Evolutionary conservation across 2,797 vertebrate species (phyloP), one percentile per base, ranked within the genome.

Genomic region (Coranthus polyacanthus): DNA sequence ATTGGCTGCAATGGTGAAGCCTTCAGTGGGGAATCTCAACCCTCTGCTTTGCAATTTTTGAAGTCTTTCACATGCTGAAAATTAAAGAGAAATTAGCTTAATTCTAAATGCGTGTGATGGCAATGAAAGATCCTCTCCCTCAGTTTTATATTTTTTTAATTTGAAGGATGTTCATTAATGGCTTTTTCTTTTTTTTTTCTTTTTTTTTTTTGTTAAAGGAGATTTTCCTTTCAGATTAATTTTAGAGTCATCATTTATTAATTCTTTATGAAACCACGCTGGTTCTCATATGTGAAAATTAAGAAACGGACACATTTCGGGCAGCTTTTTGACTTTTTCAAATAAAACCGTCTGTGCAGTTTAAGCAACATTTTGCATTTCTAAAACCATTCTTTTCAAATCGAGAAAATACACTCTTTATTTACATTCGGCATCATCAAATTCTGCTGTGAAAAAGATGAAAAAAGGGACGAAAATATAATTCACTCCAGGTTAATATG

Each of bases 201-300:
- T n/a, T n/a, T n/a, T n/a, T n/a, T n/a, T n/a, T n/a, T n/a, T n/a
- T 16, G 67, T 67, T 56, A 3, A 65, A 55, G 29, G 22, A 16
- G 20, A 46, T 49, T 64, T 77, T 57, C 11, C 26, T 56, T 53
- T 41, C 1, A 52, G 51, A 68, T 26, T 39, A 15, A 71, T 54
- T 64, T 61, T 54, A 20, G 41, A 26, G 3, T 79, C 12, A 78
- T 78, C 5, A 52, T 69, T 72, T 75, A 72, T 72, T 52, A 42
- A 68, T 69, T 24, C 17, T 59, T 77, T 12, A 60, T 73, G 43
- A 50, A 58, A 42, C 18, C 20, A 46, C 61, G 42, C 2, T 6
- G 0, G 53, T 58, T 62, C 4, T 55, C 5, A 65, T 11, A 44
- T 58, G 24, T 17, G 24, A 37, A 20, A 62, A 21, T 0, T 38